phyloP scores from a whole-genome alignment of 2,888 invertebrate species.

The Anoplius nigerrimus region DNA sequence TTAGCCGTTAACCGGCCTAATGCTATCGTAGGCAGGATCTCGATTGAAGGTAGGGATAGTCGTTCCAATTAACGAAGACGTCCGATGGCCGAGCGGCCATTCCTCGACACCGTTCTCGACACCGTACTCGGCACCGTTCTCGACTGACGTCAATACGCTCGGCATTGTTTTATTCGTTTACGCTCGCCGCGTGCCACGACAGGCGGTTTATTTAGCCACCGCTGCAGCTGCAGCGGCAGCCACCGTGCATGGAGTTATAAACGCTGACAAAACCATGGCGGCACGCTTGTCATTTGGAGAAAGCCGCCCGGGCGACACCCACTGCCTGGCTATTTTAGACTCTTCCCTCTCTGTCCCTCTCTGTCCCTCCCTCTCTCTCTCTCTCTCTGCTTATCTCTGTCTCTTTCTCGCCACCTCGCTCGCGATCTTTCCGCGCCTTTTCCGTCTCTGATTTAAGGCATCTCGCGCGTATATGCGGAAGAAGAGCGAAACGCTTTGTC shows the following conservation, averaged over 20 bases:
- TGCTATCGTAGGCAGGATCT: too few relatives aligned
- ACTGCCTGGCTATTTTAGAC: conserved; percentile 44
- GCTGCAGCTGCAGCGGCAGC: conserved; percentile 35
- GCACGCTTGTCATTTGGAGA: conserved; percentile 23
- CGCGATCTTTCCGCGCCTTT: too few relatives aligned
- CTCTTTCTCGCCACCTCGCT: conserved; percentile 2
- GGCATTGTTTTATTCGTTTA: conserved; percentile 50
- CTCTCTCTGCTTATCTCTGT: background rate
- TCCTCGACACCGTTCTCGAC: background rate
- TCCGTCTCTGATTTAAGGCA: too few relatives aligned
- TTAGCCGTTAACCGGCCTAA: too few relatives aligned
- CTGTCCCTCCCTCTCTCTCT: background rate
- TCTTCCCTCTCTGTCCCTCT: conserved; percentile 29
- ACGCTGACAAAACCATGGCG: conserved; percentile 45
- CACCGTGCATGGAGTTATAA: conserved; percentile 43
- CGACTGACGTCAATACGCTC: conserved; percentile 44
- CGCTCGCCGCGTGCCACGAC: conserved; percentile 18
- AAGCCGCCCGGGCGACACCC: conserved; percentile 17
- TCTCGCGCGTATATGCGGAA: too few relatives aligned
- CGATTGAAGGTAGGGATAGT: too few relatives aligned
- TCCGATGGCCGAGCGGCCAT: too few relatives aligned
- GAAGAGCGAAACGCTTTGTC: too few relatives aligned
- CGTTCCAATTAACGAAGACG: background rate
- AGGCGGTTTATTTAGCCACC: conserved; percentile 49
- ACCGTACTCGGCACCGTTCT: background rate